Base-by-base conservation (phyloP, 2,113 vertebrate genomes). In the Malurus melanocephalus region DNA sequence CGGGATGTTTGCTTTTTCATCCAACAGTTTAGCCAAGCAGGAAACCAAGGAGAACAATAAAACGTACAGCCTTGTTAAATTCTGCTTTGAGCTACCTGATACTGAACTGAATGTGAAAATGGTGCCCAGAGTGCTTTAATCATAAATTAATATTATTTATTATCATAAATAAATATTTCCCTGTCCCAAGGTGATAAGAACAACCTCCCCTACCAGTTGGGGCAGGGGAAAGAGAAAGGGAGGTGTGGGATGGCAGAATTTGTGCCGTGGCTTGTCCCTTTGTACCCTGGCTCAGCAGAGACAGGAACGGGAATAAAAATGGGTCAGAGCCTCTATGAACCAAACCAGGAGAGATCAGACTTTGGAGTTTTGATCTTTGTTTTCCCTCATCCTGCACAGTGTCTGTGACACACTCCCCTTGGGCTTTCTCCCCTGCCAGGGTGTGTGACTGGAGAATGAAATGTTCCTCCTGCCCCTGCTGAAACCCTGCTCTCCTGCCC, bases 41-140 rank as follows among this genome's bases (percentile, higher is more conserved):
- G 51, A 93, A 88, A 82, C 12, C 55, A 69, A 66, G 77, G 64
- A 81, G 43, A 73, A 85, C 72, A 88, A 42, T 4, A 60, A 75
- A 87, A 73, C 40, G 3, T 35, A 18, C 16, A 53, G 18, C 4
- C 7, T 67, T 78, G 53, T 65, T 60, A 53, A 74, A 75, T 72
- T 45, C 51, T 59, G 14, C 21, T 80, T 66, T 65, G 51, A 73
- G 14, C 21, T 77, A 20, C 32, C 40, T 48, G 33, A 62, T 20
- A 30, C 16, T 51, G 24, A 88, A 66, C 10, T 65, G 46, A 77
- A 48, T 11, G 17, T 2, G 4, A 38, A 76, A 87, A 32, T 10
- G 20, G 6, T 60, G 30, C 24, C 22, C 30, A 26, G 9, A 7
- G 1, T 45, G 49, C 16, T 65, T 92, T 68, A 57, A 56, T 16